phyloP scores from a whole-genome alignment of 2,888 invertebrate species.

The Metalampra italica region DNA sequence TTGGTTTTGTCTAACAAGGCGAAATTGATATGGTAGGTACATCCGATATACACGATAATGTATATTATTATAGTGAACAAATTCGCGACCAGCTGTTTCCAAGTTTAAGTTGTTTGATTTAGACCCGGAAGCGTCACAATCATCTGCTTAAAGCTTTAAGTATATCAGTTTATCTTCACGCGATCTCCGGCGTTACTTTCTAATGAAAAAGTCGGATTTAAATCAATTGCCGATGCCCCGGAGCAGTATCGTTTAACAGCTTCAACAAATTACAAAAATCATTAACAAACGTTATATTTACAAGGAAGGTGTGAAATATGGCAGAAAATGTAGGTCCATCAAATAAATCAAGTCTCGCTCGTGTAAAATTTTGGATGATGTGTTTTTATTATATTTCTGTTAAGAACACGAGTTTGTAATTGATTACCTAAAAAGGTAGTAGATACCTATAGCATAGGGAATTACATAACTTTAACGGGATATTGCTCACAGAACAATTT shows the following conservation, averaged over 20 bases:
- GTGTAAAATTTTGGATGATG: no score
- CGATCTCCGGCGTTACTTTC: conserved; percentile 36
- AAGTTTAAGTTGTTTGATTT: conserved; percentile 29
- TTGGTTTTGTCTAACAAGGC: conserved; percentile 29
- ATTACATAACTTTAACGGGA: no score
- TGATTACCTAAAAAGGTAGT: no score
- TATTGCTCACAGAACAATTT: no score
- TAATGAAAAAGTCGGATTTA: conserved; percentile 34
- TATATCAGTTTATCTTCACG: conserved; percentile 34
- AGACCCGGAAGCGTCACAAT: conserved; percentile 42
- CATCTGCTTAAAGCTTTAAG: conserved; percentile 19
- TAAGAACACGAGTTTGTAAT: no score
- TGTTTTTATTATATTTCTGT: no score
- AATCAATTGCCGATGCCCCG: conserved; percentile 26
- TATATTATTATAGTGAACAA: conserved; percentile 32
- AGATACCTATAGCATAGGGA: no score
- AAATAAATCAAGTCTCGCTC: conserved; percentile 8
- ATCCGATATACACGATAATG: conserved; percentile 26
- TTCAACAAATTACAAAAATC: conserved; percentile 4
- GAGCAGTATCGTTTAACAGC: conserved; percentile 4
- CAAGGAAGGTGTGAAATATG: neutral
- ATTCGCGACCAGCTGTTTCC: conserved; percentile 26
- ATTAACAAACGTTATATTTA: conserved; percentile 3
- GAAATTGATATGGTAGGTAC: conserved; percentile 30
- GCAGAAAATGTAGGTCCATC: neutral